A percentile compares a stretch with the other conserved stretches of the same genome.
Conservation (phyloP, 35 echinoderm and acorn worm genomes). For the Chiridota heheva region DNA sequence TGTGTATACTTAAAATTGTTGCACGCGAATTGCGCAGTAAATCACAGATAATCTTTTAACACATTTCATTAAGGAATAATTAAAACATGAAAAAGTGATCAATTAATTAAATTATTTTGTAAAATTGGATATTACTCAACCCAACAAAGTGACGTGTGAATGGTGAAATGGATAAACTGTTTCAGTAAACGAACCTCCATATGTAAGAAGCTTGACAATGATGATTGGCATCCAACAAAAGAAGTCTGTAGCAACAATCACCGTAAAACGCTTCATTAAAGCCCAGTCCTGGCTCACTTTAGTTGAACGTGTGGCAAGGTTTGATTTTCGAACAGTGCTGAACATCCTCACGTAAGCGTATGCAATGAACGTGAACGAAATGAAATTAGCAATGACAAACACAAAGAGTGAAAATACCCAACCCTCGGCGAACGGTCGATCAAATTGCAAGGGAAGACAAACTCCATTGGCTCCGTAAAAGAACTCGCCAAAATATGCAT, state of each 20-base stretch:
- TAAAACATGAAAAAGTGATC: too few species aligned
- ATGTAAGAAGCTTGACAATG: constrained; percentile 80
- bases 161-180: too few species aligned
- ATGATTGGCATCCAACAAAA: constrained; percentile 98
- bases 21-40: too few species aligned
- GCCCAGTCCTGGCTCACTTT: constrained; percentile 90
- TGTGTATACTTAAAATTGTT: too few species aligned
- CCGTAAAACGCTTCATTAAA: constrained; percentile 77
- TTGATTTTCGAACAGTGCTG: constrained; percentile 64
- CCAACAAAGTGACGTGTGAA: too few species aligned
- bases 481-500: constrained; percentile 77
- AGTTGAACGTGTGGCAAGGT: constrained; percentile 78
- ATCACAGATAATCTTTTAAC: too few species aligned
- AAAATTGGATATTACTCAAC: too few species aligned
- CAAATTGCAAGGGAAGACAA: constrained; percentile 90
- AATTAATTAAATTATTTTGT: too few species aligned
- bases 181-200: too few species aligned
- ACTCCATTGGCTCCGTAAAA: constrained; percentile 97
- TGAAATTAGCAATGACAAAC: constrained; percentile 79
- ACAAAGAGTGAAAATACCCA: constrained; percentile 90
- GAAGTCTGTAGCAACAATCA: constrained; percentile 93
- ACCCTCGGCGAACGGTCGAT: constrained; percentile 76
- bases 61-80: neutral
- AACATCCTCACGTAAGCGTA: constrained; percentile 97
- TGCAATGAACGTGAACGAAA: constrained; percentile 84